Base-by-base conservation (phyloP, 2,888 invertebrate genomes). In the Epiblema foenella region DNA sequence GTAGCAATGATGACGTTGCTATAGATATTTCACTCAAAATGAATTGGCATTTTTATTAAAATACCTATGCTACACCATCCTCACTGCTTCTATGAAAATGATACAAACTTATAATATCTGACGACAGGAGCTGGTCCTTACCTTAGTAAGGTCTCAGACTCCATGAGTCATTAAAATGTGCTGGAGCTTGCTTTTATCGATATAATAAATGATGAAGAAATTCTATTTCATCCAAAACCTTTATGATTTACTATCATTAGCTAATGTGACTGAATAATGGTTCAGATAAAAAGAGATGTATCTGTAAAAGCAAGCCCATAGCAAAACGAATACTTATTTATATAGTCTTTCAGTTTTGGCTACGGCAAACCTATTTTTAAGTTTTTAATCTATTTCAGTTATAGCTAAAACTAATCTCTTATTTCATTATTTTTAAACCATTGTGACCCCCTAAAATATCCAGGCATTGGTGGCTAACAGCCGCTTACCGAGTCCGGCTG, bases 401-500 rank as follows among this genome's bases (percentile, higher is more conserved):
- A 24, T 24, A 24, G 24, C 24, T 24, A 24, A 24, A 24, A 24
- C 24, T 24, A 24, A 24, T 24, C 24, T 24, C n/a, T n/a, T n/a
- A n/a, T n/a, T n/a, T n/a, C n/a, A n/a, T 24, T 24, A 24, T 18
- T 65, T 65, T 42, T n/a, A 12, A 59, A 65, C 65, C 70, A 70
- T 70, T 70, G 70, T 70, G 70, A 70, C 70, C 66, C 66, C 70
- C 60, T 64, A 17, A 24, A 49, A 46, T 56, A 56, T 57, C 39
- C 9, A 60, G 60, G 24, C 33, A 68, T 37, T 57, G 46, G 65
- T 49, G 70, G 70, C 66, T 60, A 4, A 49, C 49, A 64, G 54
- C 66, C 64, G 57, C 60, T 60, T 64, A 66, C 54, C 66, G 18
- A 46, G 37, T 59, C 20, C 29, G 66, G 59, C 69, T 54, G 20